Percentiles rank a stretch among this genome's conserved stretches.
Conservation (phyloP, 2,797 vertebrate genomes). For the Gallirallus australis region DNA sequence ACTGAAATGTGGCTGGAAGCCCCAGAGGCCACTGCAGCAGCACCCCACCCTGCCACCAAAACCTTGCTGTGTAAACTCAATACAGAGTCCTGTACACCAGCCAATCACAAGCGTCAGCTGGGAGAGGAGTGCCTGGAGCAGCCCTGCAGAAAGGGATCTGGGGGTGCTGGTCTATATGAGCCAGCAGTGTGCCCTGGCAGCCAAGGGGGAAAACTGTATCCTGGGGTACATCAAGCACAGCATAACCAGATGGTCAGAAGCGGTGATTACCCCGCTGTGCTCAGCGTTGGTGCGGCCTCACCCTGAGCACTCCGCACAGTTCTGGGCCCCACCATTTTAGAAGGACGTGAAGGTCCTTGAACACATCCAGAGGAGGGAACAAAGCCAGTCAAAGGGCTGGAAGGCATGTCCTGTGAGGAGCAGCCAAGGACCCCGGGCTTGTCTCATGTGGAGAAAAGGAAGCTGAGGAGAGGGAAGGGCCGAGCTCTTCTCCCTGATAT, state of each 20-base stretch:
- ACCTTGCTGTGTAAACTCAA: neutral
- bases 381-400: neutral
- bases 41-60: neutral
- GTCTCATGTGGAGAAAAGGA: neutral
- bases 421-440: neutral
- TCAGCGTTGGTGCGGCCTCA: too few species aligned
- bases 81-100: neutral
- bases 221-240: too few species aligned
- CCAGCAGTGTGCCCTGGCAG: neutral
- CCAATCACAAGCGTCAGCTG: neutral
- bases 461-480: too few species aligned
- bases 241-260: too few species aligned
- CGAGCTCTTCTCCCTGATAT: neutral
- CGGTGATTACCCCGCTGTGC: too few species aligned
- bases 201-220: neutral
- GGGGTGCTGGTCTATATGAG: fast-evolving
- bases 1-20: neutral
- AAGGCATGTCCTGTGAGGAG: too few species aligned
- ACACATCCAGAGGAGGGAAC: neutral
- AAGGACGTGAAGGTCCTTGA: neutral
- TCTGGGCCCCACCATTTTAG: too few species aligned
- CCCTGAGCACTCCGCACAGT: too few species aligned
- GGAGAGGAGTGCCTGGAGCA: neutral
- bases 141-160: neutral
- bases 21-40: neutral